Evolutionary conservation across 53 echinoderm and acorn worm genomes (phyloP).

Genomic region (Hippasteria phrygiana): DNA sequence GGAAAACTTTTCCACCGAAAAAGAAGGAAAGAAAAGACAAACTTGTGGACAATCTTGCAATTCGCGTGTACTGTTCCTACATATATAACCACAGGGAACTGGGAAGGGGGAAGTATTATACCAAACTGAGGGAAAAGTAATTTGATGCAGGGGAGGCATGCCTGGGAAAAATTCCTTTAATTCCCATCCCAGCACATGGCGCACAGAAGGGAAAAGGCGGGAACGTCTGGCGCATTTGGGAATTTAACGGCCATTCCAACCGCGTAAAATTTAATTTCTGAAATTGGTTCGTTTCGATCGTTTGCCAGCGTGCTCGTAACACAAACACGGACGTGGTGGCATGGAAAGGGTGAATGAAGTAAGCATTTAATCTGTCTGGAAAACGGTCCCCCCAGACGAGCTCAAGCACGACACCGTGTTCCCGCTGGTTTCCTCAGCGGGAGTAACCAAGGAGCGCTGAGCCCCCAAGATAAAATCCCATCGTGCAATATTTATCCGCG

Average conservation of each 20-base stretch:
- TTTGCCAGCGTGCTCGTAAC: conserved; percentile 34
- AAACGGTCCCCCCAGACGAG: conserved; percentile 32
- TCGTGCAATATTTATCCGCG: conserved; percentile 69
- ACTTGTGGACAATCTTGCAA: too few relatives aligned
- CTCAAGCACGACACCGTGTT: conserved; percentile 44
- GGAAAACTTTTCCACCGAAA: too few relatives aligned
- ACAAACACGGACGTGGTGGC: conserved; percentile 58
- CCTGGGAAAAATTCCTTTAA: too few relatives aligned
- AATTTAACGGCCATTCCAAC: neutral
- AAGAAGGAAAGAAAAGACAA: too few relatives aligned
- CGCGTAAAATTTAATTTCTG: conserved; percentile 45
- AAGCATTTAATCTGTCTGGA: conserved; percentile 53
- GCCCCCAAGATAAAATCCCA: conserved; percentile 58
- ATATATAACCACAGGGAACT: too few relatives aligned
- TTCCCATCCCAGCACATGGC: neutral
- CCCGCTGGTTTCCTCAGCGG: conserved; percentile 27
- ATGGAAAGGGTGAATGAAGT: conserved; percentile 48
- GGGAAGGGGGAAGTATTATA: too few relatives aligned
- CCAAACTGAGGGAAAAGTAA: too few relatives aligned
- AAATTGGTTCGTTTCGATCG: conserved; percentile 42
- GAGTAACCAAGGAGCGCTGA: conserved; percentile 40
- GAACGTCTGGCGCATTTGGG: conserved; percentile 3
- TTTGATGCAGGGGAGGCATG: too few relatives aligned
- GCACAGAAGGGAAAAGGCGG: neutral
- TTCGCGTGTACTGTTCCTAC: too few relatives aligned